Evolutionary conservation across 1,140 invertebrate genomes (phyloP).

Genomic region (Drosophila jambulina): DNA sequence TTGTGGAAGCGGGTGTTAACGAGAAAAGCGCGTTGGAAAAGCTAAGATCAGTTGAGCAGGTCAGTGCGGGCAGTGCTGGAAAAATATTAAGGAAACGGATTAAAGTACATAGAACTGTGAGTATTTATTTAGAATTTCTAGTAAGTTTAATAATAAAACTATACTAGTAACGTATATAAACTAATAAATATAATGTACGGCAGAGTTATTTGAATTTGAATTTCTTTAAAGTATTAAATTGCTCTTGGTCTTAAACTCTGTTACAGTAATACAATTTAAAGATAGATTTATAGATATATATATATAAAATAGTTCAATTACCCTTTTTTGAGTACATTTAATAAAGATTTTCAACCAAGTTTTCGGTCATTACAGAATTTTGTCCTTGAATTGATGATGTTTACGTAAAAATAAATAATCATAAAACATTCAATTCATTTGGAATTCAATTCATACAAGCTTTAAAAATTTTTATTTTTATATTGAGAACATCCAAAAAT

Average conservation of each 20-base stretch:
- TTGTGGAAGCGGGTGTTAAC: constrained; percentile 19
- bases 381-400: neutral
- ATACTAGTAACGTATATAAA: neutral
- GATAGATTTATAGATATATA: no score
- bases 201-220: neutral
- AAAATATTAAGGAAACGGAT: neutral
- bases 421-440: neutral
- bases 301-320: no score
- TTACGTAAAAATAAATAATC: neutral
- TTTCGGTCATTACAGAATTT: neutral
- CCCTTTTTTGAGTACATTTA: neutral
- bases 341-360: neutral
- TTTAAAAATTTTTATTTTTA: neutral
- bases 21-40: constrained; percentile 36
- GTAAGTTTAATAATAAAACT: neutral
- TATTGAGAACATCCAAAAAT: neutral
- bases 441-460: neutral
- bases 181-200: neutral
- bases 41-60: constrained; percentile 35
- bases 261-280: neutral
- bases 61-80: constrained; percentile 45
- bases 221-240: no score
- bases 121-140: neutral
- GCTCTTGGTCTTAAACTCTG: neutral
- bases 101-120: constrained; percentile 6